Evolutionary conservation across 1,140 invertebrate genomes (phyloP).

Genomic region (Brachionus koreanus): DNA sequence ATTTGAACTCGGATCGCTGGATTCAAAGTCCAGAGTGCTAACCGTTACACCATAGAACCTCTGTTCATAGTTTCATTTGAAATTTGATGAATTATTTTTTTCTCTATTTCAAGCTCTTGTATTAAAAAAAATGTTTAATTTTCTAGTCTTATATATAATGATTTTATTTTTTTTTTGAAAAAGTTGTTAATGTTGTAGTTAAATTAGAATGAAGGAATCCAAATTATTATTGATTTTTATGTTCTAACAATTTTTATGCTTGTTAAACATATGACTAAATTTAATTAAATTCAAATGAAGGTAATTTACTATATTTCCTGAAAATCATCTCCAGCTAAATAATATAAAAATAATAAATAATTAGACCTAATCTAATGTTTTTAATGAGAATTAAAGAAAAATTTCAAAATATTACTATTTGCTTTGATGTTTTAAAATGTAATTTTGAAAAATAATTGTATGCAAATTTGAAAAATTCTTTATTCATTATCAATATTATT

Average conservation of each 20-base stretch:
- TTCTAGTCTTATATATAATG: too few species aligned
- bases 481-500: too few species aligned
- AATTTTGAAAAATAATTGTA: background rate
- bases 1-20: conserved; percentile 18
- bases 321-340: background rate
- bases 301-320: background rate
- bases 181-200: background rate
- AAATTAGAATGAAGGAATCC: background rate
- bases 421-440: background rate
- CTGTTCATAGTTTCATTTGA: too few species aligned
- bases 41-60: conserved; percentile 22
- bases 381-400: background rate
- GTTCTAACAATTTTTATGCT: background rate
- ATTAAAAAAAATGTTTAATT: too few species aligned
- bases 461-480: background rate
- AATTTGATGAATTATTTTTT: too few species aligned
- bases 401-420: background rate
- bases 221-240: background rate
- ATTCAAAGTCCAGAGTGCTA: conserved; percentile 23
- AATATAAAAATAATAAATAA: background rate
- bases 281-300: background rate
- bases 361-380: background rate
- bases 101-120: too few species aligned
- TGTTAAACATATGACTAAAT: background rate
- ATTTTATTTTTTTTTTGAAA: too few species aligned